Conservation (phyloP, 2,113 vertebrate species). For the Pogonocichla stellata region DNA sequence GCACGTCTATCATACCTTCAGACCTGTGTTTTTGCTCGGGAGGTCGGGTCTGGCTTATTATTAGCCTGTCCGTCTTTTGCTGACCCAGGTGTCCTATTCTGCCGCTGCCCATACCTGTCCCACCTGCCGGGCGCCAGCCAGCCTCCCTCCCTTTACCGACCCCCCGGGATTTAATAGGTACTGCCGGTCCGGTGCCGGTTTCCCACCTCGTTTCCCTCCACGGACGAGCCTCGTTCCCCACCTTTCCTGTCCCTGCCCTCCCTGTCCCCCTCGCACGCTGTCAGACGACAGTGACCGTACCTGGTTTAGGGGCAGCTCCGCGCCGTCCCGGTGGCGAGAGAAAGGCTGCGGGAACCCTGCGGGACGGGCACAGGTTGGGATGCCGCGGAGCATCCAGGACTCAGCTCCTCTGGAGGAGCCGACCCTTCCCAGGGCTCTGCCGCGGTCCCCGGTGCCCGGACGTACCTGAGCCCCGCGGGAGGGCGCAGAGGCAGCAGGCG, state of each 20-base stretch:
- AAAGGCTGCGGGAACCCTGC: slow-evolving; percentile 61
- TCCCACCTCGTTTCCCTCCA: neutral
- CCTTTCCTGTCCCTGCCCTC: neutral
- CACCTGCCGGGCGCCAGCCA: neutral
- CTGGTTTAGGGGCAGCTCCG: slow-evolving; percentile 37
- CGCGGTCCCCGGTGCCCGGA: neutral
- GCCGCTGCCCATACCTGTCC: fast-evolving
- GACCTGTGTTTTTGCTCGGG: neutral
- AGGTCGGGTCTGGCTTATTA: neutral
- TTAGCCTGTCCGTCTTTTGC: neutral
- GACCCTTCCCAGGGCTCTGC: fast-evolving
- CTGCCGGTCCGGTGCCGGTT: fast-evolving
- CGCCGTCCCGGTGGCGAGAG: neutral
- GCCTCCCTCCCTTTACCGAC: neutral
- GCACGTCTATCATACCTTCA: fast-evolving
- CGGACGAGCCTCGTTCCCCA: neutral
- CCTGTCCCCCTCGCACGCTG: neutral
- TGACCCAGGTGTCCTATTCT: fast-evolving
- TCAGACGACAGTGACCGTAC: neutral
- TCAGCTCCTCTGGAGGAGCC: neutral
- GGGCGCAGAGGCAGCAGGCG: slow-evolving; percentile 47
- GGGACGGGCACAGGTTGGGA: neutral
- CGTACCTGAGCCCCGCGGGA: slow-evolving; percentile 38
- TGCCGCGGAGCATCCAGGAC: neutral
- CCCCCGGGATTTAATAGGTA: fast-evolving